These are phyloP conservation scores for Rotaria sp. DNA, from an alignment of 2,888 invertebrate species.

Conservation along the genomic window DNA sequence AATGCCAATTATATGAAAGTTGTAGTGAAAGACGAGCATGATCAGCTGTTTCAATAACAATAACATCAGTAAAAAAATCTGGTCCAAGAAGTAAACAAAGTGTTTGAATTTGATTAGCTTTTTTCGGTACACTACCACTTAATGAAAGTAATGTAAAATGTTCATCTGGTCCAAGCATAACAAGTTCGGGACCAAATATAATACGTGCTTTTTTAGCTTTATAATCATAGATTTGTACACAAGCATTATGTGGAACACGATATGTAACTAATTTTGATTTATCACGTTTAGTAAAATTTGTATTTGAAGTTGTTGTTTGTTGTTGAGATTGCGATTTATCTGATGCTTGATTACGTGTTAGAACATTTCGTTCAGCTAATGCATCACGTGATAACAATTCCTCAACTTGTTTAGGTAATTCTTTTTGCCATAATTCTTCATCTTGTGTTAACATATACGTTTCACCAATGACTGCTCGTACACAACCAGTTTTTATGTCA, in stretches of 20 bases:
- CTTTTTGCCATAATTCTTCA: slow-evolving; percentile 55
- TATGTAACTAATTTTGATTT: slow-evolving; percentile 55
- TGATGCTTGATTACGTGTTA: neutral
- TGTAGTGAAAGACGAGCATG: slow-evolving; percentile 58
- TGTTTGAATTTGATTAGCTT: slow-evolving; percentile 57
- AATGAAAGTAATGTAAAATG: slow-evolving; percentile 58
- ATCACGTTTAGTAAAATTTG: slow-evolving; percentile 45
- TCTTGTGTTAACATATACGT: slow-evolving; percentile 59
- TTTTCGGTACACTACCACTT: slow-evolving; percentile 58
- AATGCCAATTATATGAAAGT: slow-evolving; percentile 59
- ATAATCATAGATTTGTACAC: slow-evolving; percentile 59
- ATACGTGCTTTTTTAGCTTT: slow-evolving; percentile 58
- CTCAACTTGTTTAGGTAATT: slow-evolving; percentile 53
- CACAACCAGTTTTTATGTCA: slow-evolving; percentile 51
- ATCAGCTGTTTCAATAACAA: slow-evolving; percentile 59
- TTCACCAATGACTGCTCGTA: slow-evolving; percentile 56
- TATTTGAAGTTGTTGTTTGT: neutral
- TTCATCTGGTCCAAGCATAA: slow-evolving; percentile 59
- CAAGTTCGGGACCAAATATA: slow-evolving; percentile 59
- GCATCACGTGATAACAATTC: slow-evolving; percentile 50
- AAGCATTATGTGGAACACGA: slow-evolving; percentile 59
- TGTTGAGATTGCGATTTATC: slow-evolving; percentile 14
- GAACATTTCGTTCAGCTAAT: slow-evolving; percentile 54
- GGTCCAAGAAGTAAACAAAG: slow-evolving; percentile 58
- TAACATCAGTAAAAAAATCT: slow-evolving; percentile 59